These are phyloP conservation scores for Yasuhikotakia modesta DNA, from an alignment of 2,797 vertebrate genomes.

Conservation along the genomic window DNA sequence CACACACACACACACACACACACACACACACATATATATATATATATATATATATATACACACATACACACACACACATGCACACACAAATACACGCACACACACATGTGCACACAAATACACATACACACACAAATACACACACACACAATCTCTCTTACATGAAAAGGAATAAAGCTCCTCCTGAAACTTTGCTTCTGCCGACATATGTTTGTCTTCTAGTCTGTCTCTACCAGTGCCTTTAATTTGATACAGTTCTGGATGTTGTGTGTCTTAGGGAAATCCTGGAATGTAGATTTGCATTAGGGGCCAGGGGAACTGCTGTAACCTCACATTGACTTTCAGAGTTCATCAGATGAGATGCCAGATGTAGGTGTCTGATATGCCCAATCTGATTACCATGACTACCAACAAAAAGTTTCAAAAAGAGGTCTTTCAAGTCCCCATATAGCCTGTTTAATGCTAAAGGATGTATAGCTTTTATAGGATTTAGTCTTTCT, in stretches of 20 bases:
- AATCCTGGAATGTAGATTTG: constrained; percentile 27
- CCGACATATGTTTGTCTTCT: constrained; percentile 42
- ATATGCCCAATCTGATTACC: constrained; percentile 44
- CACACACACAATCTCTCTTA: constrained; percentile 26
- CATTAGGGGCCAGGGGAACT: constrained; percentile 34
- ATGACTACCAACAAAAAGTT: constrained; percentile 45
- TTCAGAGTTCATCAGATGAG: constrained; percentile 38
- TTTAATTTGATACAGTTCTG: constrained; percentile 43
- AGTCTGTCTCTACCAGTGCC: constrained; percentile 31
- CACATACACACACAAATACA: constrained; percentile 14
- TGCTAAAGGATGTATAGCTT: constrained; percentile 37
- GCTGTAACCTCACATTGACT: constrained; percentile 37
- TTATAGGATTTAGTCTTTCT: constrained; percentile 48
- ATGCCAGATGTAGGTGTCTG: constrained; percentile 47
- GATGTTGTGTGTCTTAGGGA: constrained; percentile 17
- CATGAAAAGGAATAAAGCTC: constrained; percentile 44
- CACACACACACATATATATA: too few species aligned
- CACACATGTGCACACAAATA: too few species aligned
- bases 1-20: too few species aligned
- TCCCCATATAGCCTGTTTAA: constrained; percentile 28
- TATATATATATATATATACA: too few species aligned
- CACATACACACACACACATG: too few species aligned
- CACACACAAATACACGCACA: too few species aligned
- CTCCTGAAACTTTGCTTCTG: constrained; percentile 48
- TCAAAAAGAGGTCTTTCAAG: constrained; percentile 7